A percentile compares a stretch with the other conserved stretches of the same genome.
Conservation (phyloP, 1,140 invertebrate species). For the Trichoplusia ni region DNA sequence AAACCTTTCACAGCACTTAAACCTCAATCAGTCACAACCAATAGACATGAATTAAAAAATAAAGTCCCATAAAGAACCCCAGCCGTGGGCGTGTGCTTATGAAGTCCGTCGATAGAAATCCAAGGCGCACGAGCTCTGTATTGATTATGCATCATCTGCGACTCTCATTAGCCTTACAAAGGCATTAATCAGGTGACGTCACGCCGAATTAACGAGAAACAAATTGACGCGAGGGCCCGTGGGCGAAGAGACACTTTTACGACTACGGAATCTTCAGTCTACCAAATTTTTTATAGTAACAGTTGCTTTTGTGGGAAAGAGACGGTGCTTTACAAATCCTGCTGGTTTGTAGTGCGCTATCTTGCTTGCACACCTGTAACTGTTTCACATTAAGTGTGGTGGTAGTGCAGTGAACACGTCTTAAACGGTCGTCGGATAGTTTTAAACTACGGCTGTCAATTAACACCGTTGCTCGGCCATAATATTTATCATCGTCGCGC, state of each 20-base stretch:
- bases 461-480: slow-evolving; percentile 44
- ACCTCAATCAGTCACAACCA: neutral
- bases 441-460: slow-evolving; percentile 55
- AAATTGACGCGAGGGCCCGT: slow-evolving; percentile 67
- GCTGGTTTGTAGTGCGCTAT: too few species aligned
- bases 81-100: slow-evolving; percentile 14
- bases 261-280: too few species aligned
- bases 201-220: slow-evolving; percentile 71
- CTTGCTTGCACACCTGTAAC: too few species aligned
- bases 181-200: slow-evolving; percentile 72
- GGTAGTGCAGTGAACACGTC: too few species aligned
- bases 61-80: slow-evolving; percentile 8
- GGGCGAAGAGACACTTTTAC: slow-evolving; percentile 59
- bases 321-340: too few species aligned
- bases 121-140: slow-evolving; percentile 43
- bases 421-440: slow-evolving; percentile 34
- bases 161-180: slow-evolving; percentile 72
- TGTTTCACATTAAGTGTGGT: too few species aligned
- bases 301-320: too few species aligned
- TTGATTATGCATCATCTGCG: slow-evolving; percentile 59
- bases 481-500: slow-evolving; percentile 32
- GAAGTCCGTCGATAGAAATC: slow-evolving; percentile 15
- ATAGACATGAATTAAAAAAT: slow-evolving; percentile 1
- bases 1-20: too few species aligned
- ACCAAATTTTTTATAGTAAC: too few species aligned